Conservation (phyloP, 2,888 invertebrate species). For the Tupiocoris notatus region DNA sequence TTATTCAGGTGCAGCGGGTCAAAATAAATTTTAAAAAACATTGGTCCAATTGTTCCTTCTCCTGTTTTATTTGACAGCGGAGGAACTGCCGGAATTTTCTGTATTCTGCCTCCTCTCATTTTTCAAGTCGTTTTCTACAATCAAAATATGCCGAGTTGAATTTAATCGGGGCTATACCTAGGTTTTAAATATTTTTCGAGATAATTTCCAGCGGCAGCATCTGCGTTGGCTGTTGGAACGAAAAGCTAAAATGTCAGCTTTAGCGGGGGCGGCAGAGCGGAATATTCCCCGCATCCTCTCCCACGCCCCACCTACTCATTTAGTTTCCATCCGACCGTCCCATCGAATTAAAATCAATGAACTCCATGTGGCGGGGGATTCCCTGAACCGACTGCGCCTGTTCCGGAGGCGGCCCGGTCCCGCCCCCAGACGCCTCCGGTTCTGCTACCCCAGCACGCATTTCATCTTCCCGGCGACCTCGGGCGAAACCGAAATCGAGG, state of each 20-base stretch:
- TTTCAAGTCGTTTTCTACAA: too few relatives aligned
- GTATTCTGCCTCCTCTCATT: too few relatives aligned
- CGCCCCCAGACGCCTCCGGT: conserved; percentile 7
- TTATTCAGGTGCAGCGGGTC: too few relatives aligned
- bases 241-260: neutral
- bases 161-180: neutral
- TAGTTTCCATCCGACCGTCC: too few relatives aligned
- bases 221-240: neutral
- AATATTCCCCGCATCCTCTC: neutral
- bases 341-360: conserved; percentile 34
- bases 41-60: too few relatives aligned
- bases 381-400: neutral
- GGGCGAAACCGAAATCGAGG: conserved; percentile 5
- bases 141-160: neutral
- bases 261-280: conserved; percentile 12
- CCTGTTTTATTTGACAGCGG: too few relatives aligned
- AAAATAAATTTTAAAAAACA: too few relatives aligned
- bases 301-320: neutral
- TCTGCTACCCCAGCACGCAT: neutral
- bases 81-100: too few relatives aligned
- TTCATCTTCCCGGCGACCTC: neutral
- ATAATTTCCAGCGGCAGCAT: neutral
- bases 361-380: too few relatives aligned
- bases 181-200: neutral
- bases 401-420: neutral